phyloP scores from a whole-genome alignment of 2,888 invertebrate species.

The Beris chalybata region DNA sequence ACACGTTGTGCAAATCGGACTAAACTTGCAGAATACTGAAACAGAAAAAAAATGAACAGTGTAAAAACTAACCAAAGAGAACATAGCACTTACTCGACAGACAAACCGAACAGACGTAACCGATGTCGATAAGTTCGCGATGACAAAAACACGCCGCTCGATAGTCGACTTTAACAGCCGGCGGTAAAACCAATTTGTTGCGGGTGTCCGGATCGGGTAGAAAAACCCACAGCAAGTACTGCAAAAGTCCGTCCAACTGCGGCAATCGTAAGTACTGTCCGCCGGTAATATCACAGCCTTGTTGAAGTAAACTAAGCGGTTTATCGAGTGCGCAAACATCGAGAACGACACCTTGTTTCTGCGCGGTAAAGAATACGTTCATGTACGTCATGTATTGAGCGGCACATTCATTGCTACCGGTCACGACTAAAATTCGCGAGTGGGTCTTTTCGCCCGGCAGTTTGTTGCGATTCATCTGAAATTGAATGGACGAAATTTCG shows the following conservation, averaged over 20 bases:
- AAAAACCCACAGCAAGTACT: slow-evolving; percentile 78
- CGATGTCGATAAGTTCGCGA: slow-evolving; percentile 90
- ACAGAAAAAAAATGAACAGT: slow-evolving; percentile 10
- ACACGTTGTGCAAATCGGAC: slow-evolving; percentile 58
- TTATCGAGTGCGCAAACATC: slow-evolving; percentile 93
- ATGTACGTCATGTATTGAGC: slow-evolving; percentile 98
- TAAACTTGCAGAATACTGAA: slow-evolving; percentile 94
- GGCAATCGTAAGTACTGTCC: slow-evolving; percentile 90
- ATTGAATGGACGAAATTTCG: slow-evolving; percentile 2
- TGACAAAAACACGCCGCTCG: slow-evolving; percentile 98
- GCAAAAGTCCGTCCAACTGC: slow-evolving; percentile 74
- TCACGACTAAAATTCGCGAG: slow-evolving; percentile 80
- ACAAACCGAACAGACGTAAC: slow-evolving; percentile 97
- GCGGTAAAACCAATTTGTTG: slow-evolving; percentile 82
- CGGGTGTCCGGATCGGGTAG: slow-evolving; percentile 82
- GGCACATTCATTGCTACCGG: slow-evolving; percentile 87
- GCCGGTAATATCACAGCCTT: slow-evolving; percentile 95
- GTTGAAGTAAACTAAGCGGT: slow-evolving; percentile 87
- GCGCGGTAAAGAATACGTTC: slow-evolving; percentile 97
- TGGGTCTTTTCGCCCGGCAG: slow-evolving; percentile 68
- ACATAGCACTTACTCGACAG: slow-evolving; percentile 73
- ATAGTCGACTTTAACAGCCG: slow-evolving; percentile 90
- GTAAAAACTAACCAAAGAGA: slow-evolving; percentile 8
- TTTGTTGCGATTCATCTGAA: slow-evolving; percentile 62
- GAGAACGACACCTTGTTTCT: slow-evolving; percentile 81